Evolutionary conservation across 2,888 invertebrate genomes (phyloP), one percentile per base, ranked within the genome.

Genomic region (Eurois occulta): DNA sequence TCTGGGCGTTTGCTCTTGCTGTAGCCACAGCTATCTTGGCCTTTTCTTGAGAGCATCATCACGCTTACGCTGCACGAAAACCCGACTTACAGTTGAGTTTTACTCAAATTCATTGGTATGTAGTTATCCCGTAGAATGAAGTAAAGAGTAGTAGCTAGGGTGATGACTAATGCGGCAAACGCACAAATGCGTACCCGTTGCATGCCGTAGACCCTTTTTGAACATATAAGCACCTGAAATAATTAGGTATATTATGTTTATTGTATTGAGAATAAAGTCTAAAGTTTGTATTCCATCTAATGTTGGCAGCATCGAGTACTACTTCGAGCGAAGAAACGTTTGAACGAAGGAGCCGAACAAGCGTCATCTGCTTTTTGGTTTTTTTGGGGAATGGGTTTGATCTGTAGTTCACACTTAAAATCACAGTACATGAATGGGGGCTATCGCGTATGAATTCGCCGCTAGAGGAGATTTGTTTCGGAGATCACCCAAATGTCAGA

Each of bases 171-270:
- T 13, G 32, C 55, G 3, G n/a, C 0, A 38, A 77, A 28, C 46
- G 38, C 8, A 67, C 18, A 21, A 38, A 67, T 2, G n/a, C 18
- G n/a, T 46, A 41, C 5, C 24, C 71, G 55, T 41, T 41, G 41
- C 28, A 32, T 21, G 28, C 83, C 67, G 38, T 5, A 58, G 6
- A 83, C 2, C 24, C 41, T 62, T 41, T 71, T 81, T 11, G 78
- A 77, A 55, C 77, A 83, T 46, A 24, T 38, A 0, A 76, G 5
- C 8, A 70, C 21, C 78, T 78, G 78, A 78, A 78, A 69, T 52
- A 41, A 41, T 41, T 41, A 0, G 13, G 2, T 38, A 41, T 16
- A 41, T 8, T n/a, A 41, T 1, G 7, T n/a, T 62, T 11, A 62
- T 28, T 58, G 55, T 55, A 55, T 6, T 62, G 60, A 35, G 10